Conservation (phyloP, 2,888 invertebrate genomes). For the Coleophora flavipennella region DNA sequence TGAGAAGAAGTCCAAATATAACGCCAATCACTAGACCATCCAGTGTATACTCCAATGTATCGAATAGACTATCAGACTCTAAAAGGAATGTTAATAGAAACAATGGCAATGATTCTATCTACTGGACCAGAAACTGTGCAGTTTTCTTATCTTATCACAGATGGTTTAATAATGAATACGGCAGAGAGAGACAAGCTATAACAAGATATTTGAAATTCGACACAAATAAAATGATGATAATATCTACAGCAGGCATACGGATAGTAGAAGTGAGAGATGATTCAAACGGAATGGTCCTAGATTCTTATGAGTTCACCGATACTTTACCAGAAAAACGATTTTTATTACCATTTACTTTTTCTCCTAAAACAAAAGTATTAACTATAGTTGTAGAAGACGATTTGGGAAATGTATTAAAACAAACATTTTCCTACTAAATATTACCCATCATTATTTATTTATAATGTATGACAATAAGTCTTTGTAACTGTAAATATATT, state of each 20-base stretch:
- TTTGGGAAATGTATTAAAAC: constrained; percentile 77
- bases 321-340: constrained; percentile 72
- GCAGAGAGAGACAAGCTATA: constrained; percentile 67
- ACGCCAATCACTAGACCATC: constrained; percentile 69
- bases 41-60: constrained; percentile 62
- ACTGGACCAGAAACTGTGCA: constrained; percentile 76
- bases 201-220: constrained; percentile 68
- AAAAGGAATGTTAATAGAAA: constrained; percentile 52
- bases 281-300: constrained; percentile 73
- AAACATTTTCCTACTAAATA: constrained; percentile 68
- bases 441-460: constrained; percentile 17
- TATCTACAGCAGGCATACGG: constrained; percentile 75
- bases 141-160: constrained; percentile 77
- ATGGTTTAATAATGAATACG: constrained; percentile 71
- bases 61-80: constrained; percentile 56
- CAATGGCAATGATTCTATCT: constrained; percentile 69
- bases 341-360: constrained; percentile 67
- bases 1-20: constrained; percentile 62
- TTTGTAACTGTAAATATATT: constrained; percentile 2
- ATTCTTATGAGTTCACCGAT: constrained; percentile 76
- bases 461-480: constrained; percentile 44
- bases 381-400: constrained; percentile 79
- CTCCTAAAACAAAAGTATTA: constrained; percentile 59
- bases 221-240: constrained; percentile 73
- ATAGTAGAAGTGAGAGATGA: constrained; percentile 78